phyloP scores from a whole-genome alignment of 2,888 invertebrate species.

The Salpingus planirostris region DNA sequence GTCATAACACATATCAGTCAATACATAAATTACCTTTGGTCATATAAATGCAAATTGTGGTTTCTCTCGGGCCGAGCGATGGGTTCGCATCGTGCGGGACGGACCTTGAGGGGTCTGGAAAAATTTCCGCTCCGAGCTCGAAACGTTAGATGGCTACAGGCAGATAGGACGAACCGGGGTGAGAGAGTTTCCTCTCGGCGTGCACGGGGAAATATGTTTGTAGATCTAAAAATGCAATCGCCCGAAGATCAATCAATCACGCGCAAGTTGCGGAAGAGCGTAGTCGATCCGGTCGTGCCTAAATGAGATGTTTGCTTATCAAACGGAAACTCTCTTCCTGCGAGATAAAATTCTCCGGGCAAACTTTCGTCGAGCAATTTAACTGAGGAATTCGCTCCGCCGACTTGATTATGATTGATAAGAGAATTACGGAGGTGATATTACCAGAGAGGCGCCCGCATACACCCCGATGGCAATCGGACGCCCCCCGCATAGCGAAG shows the following conservation, averaged over 20 bases:
- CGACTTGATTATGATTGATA: slow-evolving; percentile 44
- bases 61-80: too few relatives aligned
- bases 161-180: too few relatives aligned
- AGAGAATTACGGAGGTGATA: slow-evolving; percentile 34
- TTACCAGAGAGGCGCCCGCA: slow-evolving; percentile 1
- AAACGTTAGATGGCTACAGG: too few relatives aligned
- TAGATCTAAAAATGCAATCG: slow-evolving; percentile 11
- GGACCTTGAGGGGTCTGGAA: too few relatives aligned
- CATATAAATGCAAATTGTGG: too few relatives aligned
- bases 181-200: too few relatives aligned
- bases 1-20: too few relatives aligned
- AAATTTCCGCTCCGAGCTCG: too few relatives aligned
- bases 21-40: too few relatives aligned
- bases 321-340: slow-evolving; percentile 37
- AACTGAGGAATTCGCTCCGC: slow-evolving; percentile 38
- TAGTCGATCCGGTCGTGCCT: slow-evolving; percentile 28
- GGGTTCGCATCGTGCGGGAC: too few relatives aligned
- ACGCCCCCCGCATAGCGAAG: too few relatives aligned
- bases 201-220: neutral
- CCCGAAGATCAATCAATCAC: slow-evolving; percentile 22
- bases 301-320: slow-evolving; percentile 40
- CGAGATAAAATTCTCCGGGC: slow-evolving; percentile 36
- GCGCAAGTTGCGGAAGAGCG: slow-evolving; percentile 27
- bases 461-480: too few relatives aligned
- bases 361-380: slow-evolving; percentile 38